These are phyloP conservation scores for Troilus luridus DNA, from an alignment of 2,888 invertebrate genomes.

Conservation along the genomic window DNA sequence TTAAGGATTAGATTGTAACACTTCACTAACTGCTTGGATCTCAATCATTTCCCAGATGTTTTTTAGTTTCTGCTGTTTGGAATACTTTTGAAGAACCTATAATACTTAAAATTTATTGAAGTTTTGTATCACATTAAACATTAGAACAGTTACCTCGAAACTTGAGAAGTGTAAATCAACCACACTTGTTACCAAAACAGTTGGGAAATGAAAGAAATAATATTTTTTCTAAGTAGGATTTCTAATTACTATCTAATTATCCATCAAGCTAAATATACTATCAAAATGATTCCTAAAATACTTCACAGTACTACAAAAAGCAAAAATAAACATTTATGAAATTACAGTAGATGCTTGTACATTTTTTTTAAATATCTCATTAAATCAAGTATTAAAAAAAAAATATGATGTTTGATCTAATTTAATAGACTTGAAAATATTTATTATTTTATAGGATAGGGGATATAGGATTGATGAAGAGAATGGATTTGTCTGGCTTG, in stretches of 20 bases:
- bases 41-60: slow-evolving; percentile 9
- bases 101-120: background rate
- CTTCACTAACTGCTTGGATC: background rate
- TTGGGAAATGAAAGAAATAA: slow-evolving; percentile 9
- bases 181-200: background rate
- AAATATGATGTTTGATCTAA: background rate
- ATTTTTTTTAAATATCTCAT: background rate
- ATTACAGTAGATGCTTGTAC: background rate
- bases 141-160: background rate
- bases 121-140: background rate
- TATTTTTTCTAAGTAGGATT: background rate
- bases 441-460: too few relatives aligned
- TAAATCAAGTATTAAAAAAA: background rate
- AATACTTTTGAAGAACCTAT: background rate
- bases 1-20: background rate
- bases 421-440: background rate
- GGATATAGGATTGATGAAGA: too few relatives aligned
- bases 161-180: background rate
- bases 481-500: too few relatives aligned
- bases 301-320: background rate
- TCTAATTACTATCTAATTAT: background rate
- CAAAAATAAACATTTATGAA: background rate
- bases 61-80: background rate
- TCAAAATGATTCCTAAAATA: background rate
- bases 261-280: background rate